These are phyloP conservation scores for Lucilia sericata DNA, from an alignment of 1,140 invertebrate genomes.

Conservation along the genomic window DNA sequence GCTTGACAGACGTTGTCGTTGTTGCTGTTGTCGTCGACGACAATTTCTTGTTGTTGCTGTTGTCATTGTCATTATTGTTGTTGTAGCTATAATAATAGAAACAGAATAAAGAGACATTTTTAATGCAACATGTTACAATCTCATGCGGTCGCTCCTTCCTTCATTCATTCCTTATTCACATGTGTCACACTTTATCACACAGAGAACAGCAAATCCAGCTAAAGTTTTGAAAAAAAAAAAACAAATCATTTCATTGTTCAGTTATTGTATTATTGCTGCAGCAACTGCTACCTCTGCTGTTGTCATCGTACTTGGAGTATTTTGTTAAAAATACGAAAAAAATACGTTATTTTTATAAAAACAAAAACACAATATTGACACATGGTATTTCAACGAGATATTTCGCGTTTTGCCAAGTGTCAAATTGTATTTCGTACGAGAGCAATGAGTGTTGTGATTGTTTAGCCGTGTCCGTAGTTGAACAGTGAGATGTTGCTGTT, in stretches of 20 bases:
- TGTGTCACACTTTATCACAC: slow-evolving; percentile 33
- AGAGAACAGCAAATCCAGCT: not conserved
- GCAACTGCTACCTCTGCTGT: not conserved
- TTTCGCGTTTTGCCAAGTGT: slow-evolving; percentile 22
- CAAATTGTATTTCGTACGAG: slow-evolving; percentile 24
- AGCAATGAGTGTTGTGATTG: slow-evolving; percentile 11
- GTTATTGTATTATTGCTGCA: not conserved
- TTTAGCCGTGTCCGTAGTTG: not conserved
- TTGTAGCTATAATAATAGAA: slow-evolving; percentile 3
- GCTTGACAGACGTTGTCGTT: not conserved
- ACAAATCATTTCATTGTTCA: slow-evolving; percentile 35
- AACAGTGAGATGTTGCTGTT: not conserved
- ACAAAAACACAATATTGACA: not conserved
- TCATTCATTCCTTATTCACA: slow-evolving; percentile 12
- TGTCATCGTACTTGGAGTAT: not conserved
- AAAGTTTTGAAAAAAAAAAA: not conserved
- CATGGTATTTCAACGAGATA: slow-evolving; percentile 22
- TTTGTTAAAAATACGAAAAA: not conserved
- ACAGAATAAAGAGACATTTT: not conserved
- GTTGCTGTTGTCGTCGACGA: not conserved
- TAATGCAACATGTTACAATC: slow-evolving; percentile 29
- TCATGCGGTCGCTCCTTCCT: slow-evolving; percentile 19
- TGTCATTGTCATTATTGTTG: not conserved
- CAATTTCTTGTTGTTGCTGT: not conserved
- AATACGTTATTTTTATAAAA: not conserved